Conservation (phyloP, 2,113 vertebrate genomes). For the Saccopteryx leptura region DNA sequence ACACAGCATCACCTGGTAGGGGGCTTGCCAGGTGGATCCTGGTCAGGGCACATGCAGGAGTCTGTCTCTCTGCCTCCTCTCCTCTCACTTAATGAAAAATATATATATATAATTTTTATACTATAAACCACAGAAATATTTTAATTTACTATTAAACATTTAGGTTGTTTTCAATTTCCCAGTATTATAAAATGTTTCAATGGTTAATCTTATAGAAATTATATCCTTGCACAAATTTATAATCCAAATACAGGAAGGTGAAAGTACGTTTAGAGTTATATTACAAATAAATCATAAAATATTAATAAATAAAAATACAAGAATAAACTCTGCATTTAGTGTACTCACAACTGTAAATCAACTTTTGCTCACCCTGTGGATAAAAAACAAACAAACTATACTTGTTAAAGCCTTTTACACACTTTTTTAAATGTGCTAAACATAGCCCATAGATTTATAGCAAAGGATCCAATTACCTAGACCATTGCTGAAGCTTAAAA, state of each 20-base stretch:
- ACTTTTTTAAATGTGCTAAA: not conserved
- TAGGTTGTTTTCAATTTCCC: not conserved
- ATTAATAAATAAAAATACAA: not conserved
- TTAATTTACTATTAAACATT: conserved; percentile 19
- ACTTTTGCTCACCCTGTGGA: not conserved
- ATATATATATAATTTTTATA: not conserved
- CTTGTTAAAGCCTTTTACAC: not conserved
- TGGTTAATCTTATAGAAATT: not conserved
- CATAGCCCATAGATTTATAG: not conserved
- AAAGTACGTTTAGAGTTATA: not conserved
- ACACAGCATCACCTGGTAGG: no score
- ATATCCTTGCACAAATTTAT: not conserved
- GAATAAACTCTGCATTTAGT: not conserved
- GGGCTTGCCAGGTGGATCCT: no score
- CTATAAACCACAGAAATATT: not conserved
- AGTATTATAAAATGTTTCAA: not conserved
- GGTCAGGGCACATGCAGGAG: no score
- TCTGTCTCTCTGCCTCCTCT: no score
- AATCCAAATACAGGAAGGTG: not conserved
- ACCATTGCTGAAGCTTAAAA: not conserved
- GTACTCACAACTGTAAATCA: not conserved
- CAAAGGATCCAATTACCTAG: not conserved
- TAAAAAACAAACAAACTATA: not conserved
- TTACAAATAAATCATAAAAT: no score
- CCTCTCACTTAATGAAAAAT: not conserved